Percentiles rank a stretch among this genome's conserved stretches.
Conservation (phyloP, 2,888 invertebrate genomes). For the Nudaria mundana region DNA sequence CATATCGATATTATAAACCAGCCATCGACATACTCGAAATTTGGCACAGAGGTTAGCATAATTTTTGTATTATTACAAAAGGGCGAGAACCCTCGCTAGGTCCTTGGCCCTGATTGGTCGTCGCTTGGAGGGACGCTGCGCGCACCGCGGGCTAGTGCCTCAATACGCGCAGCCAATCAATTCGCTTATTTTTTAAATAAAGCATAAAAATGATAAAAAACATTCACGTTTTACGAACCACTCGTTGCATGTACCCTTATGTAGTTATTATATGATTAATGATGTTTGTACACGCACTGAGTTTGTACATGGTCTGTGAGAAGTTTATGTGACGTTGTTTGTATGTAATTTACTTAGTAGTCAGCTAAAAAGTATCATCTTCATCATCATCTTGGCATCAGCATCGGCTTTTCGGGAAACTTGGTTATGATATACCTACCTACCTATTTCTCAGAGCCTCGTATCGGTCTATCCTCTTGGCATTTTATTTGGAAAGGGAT, state of each 20-base stretch:
- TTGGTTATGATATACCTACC: no score
- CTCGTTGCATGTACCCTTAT: conserved; percentile 48
- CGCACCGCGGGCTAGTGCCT: conserved; percentile 41
- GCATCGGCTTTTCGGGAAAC: no score
- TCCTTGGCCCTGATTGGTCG: conserved; percentile 56
- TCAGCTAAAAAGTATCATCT: no score
- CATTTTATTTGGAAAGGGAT: no score
- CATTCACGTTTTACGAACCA: conserved; percentile 46
- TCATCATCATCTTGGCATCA: no score
- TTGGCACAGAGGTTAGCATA: conserved; percentile 25
- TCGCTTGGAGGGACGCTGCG: conserved; percentile 50
- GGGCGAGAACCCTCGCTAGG: conserved; percentile 69
- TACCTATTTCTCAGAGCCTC: no score
- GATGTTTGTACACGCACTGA: conserved; percentile 4
- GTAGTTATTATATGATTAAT: conserved; percentile 36
- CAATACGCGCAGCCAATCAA: conserved; percentile 75
- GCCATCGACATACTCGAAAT: conserved; percentile 24
- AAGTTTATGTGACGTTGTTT: no score
- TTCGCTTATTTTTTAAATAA: conserved; percentile 78
- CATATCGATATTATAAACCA: not conserved
- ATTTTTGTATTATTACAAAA: conserved; percentile 45
- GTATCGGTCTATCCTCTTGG: no score
- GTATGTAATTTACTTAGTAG: no score
- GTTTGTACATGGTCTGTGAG: not conserved
- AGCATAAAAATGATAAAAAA: conserved; percentile 74